Percentiles rank a stretch among this genome's conserved stretches.
These are phyloP conservation scores for Hirudo medicinalis DNA, from an alignment of 1,140 invertebrate species.

Conservation along the genomic window DNA sequence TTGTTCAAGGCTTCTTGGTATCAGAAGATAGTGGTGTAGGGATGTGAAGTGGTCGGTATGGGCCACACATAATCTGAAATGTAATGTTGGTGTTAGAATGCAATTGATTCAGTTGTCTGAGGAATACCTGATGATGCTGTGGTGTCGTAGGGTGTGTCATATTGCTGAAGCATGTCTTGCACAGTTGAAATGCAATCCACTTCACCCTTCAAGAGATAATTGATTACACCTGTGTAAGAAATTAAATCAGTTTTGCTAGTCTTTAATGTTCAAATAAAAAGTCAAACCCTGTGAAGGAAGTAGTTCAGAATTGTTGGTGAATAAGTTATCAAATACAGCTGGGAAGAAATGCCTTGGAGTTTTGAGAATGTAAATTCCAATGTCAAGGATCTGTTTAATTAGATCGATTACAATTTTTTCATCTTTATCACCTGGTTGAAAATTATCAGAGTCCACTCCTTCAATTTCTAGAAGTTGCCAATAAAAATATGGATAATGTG, in stretches of 20 bases:
- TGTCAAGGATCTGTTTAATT: neutral
- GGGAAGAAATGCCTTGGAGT: neutral
- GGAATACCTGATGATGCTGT: neutral
- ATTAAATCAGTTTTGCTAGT: neutral
- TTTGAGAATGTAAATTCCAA: neutral
- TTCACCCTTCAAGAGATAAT: conserved; percentile 2
- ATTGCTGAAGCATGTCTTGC: neutral
- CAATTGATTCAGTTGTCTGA: neutral
- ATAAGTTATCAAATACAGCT: neutral
- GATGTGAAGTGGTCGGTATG: neutral
- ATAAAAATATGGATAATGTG: conserved; percentile 3
- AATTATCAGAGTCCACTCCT: conserved; percentile 10
- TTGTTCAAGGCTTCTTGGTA: too few species aligned
- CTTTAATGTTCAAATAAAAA: neutral
- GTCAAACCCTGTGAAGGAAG: neutral
- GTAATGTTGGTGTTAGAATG: too few species aligned
- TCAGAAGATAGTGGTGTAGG: neutral
- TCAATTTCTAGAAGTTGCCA: conserved; percentile 9
- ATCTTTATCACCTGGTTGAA: conserved; percentile 8
- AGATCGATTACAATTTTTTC: conserved; percentile 8
- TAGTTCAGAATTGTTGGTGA: neutral
- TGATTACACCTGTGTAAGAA: neutral
- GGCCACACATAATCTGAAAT: conserved; percentile 10
- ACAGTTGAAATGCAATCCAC: conserved; percentile 9
- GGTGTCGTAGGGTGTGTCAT: neutral